Evolutionary conservation across 2,113 vertebrate genomes (phyloP), one percentile per base, ranked within the genome.

Genomic region (Sinocyclocheilus grahami): DNA sequence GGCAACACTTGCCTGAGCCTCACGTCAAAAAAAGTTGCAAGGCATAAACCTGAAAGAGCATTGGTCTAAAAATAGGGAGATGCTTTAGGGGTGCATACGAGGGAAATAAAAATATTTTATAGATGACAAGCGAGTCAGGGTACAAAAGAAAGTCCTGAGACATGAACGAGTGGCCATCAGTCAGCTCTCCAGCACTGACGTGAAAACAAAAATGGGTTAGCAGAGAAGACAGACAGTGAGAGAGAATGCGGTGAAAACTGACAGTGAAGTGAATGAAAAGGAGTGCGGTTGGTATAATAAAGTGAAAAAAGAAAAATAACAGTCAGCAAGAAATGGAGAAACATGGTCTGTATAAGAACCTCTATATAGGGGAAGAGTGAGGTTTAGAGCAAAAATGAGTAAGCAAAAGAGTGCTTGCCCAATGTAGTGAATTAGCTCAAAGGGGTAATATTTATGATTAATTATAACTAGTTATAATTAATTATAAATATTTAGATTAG

Each of bases 301-400:
- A 69, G 14, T 78, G 30, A 78, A 51, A 76, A 76, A 12, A 48
- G 3, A 76, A 65, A 8, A 69, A 71, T 37, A 39, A 37, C 14
- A n/a, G 60, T 69, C 46, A 83, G 30, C 10, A 58, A 53, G 60
- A 42, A 46, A 77, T 6, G 0, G 74, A 39, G 42, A 42, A 53
- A 80, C n/a, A 22, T 39, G 65, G 37, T 82, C 37, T 82, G 51
- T 39, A 63, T 30, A 62, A 89, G 78, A 71, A 71, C 16, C 67
- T 71, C 67, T 86, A 58, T 77, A 74, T 77, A 74, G 0, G 42
- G 76, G 24, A 60, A 83, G 71, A 86, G 85, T 88, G 14, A 78
- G 27, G 37, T 60, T 30, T 5, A 6, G 18, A 37, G 24, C n/a
- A 51, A 84, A 58, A 1, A 18, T 14, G 84, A 51, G 27, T 30